These are phyloP conservation scores for Macrobrachium rosenbergii DNA, from an alignment of 1,140 invertebrate species.

Conservation along the genomic window DNA sequence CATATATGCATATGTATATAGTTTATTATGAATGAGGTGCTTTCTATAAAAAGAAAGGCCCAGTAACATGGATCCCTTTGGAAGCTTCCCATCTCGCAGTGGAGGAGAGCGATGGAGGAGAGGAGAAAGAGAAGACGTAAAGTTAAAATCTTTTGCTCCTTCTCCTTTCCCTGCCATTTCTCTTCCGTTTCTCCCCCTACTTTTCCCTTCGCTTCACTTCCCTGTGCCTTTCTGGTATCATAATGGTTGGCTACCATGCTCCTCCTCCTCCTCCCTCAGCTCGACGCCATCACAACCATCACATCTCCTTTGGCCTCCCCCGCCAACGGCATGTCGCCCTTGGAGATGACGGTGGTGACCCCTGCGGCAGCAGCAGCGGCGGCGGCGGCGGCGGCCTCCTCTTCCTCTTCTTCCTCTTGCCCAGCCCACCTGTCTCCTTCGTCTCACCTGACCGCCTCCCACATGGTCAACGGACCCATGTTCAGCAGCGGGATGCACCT, in stretches of 20 bases:
- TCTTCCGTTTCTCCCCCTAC: not conserved
- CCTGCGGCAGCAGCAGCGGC: too few species aligned
- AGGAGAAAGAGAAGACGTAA: not conserved
- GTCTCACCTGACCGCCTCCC: slow-evolving; percentile 21
- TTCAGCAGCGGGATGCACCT: slow-evolving; percentile 40
- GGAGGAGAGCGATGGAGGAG: not conserved
- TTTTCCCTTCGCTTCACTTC: too few species aligned
- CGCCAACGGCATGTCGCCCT: slow-evolving; percentile 42
- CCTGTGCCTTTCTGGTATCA: not conserved
- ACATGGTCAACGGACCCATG: slow-evolving; percentile 45
- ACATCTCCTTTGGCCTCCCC: slow-evolving; percentile 40
- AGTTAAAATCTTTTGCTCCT: not conserved
- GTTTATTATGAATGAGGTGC: too few species aligned
- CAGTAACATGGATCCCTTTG: not conserved
- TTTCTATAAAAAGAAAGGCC: not conserved
- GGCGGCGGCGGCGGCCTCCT: too few species aligned
- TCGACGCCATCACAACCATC: slow-evolving; percentile 44
- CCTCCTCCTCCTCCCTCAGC: slow-evolving; percentile 1
- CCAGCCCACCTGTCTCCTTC: slow-evolving; percentile 44
- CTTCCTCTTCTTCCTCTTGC: slow-evolving; percentile 11
- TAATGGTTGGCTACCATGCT: not conserved
- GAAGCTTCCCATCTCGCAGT: not conserved
- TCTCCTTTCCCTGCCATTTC: not conserved
- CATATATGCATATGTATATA: not conserved
- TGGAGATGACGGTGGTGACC: slow-evolving; percentile 35